Conservation (phyloP, 37 sponge, comb jelly and placozoan species). For the Halichondria panicea region DNA sequence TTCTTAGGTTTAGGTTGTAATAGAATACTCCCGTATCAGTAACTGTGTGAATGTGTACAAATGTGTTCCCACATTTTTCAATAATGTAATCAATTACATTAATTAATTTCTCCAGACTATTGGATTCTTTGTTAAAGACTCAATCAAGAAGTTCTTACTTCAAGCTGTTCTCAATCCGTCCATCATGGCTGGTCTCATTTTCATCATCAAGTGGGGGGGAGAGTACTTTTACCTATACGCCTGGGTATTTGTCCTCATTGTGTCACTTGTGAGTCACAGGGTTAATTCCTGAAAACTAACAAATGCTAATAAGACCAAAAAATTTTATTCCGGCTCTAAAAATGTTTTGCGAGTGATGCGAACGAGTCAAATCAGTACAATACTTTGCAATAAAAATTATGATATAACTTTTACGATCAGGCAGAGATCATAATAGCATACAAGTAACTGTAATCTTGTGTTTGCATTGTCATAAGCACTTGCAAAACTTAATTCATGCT, state of each 20-base stretch:
- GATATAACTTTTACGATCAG: too few species aligned
- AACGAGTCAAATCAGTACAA: too few species aligned
- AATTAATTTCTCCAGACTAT: constrained; percentile 77
- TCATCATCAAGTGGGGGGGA: constrained; percentile 87
- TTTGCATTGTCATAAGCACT: too few species aligned
- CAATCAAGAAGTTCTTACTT: constrained; percentile 63
- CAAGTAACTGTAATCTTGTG: too few species aligned
- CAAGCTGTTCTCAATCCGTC: constrained; percentile 44
- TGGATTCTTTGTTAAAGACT: constrained; percentile 86
- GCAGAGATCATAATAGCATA: too few species aligned
- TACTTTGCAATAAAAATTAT: too few species aligned
- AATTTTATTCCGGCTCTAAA: too few species aligned
- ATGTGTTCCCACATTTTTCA: background rate
- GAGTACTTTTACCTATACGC: constrained; percentile 93
- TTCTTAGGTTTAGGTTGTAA: background rate
- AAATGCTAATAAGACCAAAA: too few species aligned
- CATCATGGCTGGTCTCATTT: constrained; percentile 59
- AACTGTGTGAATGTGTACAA: background rate
- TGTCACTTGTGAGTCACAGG: constrained; percentile 41
- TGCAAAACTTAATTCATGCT: too few species aligned
- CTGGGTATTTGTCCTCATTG: constrained; percentile 74
- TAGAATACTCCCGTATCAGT: background rate
- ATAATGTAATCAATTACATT: background rate
- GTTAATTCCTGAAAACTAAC: too few species aligned
- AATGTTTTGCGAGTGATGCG: too few species aligned